These are phyloP conservation scores for Burhinus oedicnemus DNA, from an alignment of 2,113 vertebrate species.

Conservation along the genomic window DNA sequence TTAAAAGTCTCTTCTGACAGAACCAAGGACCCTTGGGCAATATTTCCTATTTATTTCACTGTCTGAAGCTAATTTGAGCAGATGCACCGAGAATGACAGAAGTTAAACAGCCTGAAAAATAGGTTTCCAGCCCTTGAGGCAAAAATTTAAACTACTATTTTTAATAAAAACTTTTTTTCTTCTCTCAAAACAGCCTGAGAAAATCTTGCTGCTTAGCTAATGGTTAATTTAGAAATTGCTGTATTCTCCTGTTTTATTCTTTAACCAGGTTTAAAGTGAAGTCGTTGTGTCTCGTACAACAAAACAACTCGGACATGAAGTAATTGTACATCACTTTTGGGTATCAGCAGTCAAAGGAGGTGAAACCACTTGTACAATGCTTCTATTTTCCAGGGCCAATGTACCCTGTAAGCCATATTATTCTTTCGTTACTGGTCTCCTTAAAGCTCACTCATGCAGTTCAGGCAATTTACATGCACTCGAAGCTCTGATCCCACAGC, in stretches of 20 bases:
- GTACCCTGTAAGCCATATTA: background rate
- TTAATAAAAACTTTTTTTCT: background rate
- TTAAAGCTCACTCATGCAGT: background rate
- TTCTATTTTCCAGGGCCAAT: background rate
- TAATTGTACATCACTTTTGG: background rate
- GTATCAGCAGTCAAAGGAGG: background rate
- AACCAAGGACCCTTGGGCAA: slow-evolving; percentile 17
- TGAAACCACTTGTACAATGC: background rate
- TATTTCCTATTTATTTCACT: slow-evolving; percentile 65
- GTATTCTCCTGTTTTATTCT: background rate
- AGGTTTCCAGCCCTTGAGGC: slow-evolving; percentile 53
- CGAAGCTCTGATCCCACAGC: background rate
- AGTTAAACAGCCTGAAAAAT: slow-evolving; percentile 66
- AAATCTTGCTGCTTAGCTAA: background rate
- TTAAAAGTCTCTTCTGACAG: slow-evolving; percentile 41
- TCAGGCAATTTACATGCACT: background rate
- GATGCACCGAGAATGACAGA: slow-evolving; percentile 56
- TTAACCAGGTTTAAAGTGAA: background rate
- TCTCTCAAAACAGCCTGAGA: background rate
- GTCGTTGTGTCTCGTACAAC: background rate
- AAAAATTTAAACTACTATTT: background rate
- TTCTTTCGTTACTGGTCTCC: background rate
- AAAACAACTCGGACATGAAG: background rate
- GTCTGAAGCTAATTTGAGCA: slow-evolving; percentile 67
- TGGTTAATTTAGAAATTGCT: background rate